Base-by-base conservation (phyloP, 2,797 vertebrate species). In the Botia kubotai region DNA sequence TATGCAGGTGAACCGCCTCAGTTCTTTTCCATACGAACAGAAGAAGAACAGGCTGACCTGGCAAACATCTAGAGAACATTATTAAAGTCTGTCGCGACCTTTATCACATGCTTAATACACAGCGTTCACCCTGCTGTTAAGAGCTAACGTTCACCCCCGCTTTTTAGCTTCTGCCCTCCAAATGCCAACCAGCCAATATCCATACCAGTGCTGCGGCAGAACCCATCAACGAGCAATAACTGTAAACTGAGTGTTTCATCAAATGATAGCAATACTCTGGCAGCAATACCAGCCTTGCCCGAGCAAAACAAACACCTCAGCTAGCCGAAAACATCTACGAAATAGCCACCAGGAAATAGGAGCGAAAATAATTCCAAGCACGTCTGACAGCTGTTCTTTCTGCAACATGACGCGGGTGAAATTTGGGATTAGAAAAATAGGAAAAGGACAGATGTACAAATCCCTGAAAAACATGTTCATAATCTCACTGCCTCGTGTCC, bases 241-340 rank as follows among this genome's bases (percentile, higher is more conserved):
- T 67, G 6, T 78, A 77, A 72, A 87, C 88, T 89, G 84, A 90
- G 92, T 87, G 88, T 88, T 87, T 90, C 87, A 86, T 84, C 87
- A 89, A 90, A 84, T 84, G 71, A 85, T 89, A 94, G 94, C 94
- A 95, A 95, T 95, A 95, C 88, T 91, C 90, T 89, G 90, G 91
- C 88, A 94, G 94, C 93, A 95, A 95, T 95, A 95, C 93, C 90
- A 91, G 89, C 88, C 82, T 60, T 73, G 36, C 87, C 81, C 77
- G 86, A 75, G 73, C 81, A 83, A 82, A 83, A 50, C 60, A 68
- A 88, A 86, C 87, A 88, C 85, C 86, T 90, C 86, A 71, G 82
- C 82, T 72, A 83, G 84, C 69, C 43, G 46, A 84, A 81, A 78
- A 8, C 29, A 43, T 39, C 6, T 72, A 81, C 73, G 10, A 21